These are phyloP conservation scores for Agriopis aurantiaria DNA, from an alignment of 2,888 invertebrate genomes.

Conservation along the genomic window DNA sequence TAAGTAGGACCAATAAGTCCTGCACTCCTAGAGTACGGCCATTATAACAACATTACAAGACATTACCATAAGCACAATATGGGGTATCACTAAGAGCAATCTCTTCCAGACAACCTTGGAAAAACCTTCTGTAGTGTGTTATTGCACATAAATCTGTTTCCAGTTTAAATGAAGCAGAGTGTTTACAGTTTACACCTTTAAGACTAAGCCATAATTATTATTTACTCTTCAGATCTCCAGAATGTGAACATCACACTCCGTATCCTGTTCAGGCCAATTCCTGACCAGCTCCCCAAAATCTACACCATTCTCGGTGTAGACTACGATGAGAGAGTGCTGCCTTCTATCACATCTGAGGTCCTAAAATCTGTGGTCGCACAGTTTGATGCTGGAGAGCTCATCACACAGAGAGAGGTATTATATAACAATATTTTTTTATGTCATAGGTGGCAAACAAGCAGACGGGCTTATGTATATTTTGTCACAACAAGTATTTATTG, in stretches of 20 bases:
- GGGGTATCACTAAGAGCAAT: too few species aligned
- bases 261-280: slow-evolving; percentile 97
- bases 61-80: too few species aligned
- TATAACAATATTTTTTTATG: not conserved
- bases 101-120: too few species aligned
- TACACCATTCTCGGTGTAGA: slow-evolving; percentile 98
- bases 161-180: not conserved
- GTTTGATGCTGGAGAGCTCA: slow-evolving; percentile 99
- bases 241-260: slow-evolving; percentile 99
- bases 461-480: too few species aligned
- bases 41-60: too few species aligned
- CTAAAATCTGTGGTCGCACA: slow-evolving; percentile 99
- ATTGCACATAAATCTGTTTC: not conserved
- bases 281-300: slow-evolving; percentile 97
- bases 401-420: slow-evolving; percentile 97
- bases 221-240: slow-evolving; percentile 93
- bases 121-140: too few species aligned
- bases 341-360: slow-evolving; percentile 99
- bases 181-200: not conserved
- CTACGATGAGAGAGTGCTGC: slow-evolving; percentile 99
- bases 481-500: too few species aligned
- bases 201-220: not conserved
- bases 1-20: too few species aligned
- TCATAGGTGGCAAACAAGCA: too few species aligned
- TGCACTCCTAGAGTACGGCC: too few species aligned